Base-by-base conservation (phyloP, 2,113 vertebrate species). In the Phyllostomus discolor region DNA sequence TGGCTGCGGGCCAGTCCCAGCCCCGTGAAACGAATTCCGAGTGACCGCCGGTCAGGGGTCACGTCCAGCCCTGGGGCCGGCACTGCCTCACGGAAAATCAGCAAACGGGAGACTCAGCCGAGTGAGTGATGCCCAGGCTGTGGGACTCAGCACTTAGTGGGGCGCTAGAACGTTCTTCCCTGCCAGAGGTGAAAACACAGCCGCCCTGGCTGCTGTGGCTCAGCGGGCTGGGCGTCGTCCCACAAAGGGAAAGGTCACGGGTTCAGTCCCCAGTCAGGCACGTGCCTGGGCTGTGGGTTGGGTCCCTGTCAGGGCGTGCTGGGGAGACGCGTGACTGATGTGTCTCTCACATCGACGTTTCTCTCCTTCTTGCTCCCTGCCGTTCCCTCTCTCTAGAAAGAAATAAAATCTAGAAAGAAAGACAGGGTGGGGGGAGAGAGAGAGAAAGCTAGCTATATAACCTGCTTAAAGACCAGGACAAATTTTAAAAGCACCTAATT, bases 401-500 rank as follows among this genome's bases (percentile, higher is more conserved):
- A 64, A 64, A 62, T 62, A 31, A 31, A 31, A 15, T 64, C 62
- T 62, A 11, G 24, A 28, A 59, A 26, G 57, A 10, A 26, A 26
- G 57, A 19, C 38, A 16, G 20, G 22, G 20, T 19, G 52, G 16
- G 8, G 20, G 17, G 24, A 9, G 57, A 22, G 8, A 20, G 52
- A 17, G 5, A 64, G 28, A 6, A 31, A 89, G 62, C 4, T 41
- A 38, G 69, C 64, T 33, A 12, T 8, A 19, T 10, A 69, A 67
- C 46, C 43, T 64, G 28, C 46, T 66, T 85, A 59, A 85, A 81
- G 59, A 76, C 38, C 2, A 17, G 43, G 35, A 46, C 67, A 86
- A 80, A n/a, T 64, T 54, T 90, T 46, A 9, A 66, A 64, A 92
- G 19, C 72, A 43, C 26, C 81, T 46, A n/a, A 72, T 72, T 46